phyloP scores from a whole-genome alignment of 2,888 invertebrate species.

The Pandemis heparana region DNA sequence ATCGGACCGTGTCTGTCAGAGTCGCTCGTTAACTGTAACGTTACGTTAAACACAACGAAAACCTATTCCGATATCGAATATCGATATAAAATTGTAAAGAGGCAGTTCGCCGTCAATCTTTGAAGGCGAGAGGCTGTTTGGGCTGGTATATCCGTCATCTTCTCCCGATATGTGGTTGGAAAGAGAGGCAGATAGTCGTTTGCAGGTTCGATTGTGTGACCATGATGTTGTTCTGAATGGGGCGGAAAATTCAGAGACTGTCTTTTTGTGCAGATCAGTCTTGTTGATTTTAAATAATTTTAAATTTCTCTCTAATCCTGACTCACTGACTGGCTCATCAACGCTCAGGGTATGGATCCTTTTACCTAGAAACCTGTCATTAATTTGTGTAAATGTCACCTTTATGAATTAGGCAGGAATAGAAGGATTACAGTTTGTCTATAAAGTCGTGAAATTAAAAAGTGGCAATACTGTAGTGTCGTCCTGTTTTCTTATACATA shows the following conservation, averaged over 20 bases:
- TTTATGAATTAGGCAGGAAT: too few relatives aligned
- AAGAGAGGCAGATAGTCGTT: conserved; percentile 37
- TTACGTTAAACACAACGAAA: conserved; percentile 38
- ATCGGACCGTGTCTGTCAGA: neutral
- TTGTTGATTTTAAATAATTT: neutral
- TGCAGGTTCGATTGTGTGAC: conserved; percentile 41
- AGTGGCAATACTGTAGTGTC: too few relatives aligned
- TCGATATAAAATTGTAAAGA: conserved; percentile 50
- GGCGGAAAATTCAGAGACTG: neutral
- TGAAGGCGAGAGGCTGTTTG: conserved; percentile 26
- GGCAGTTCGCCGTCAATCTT: conserved; percentile 49
- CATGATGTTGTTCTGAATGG: conserved; percentile 5
- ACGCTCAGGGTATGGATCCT: too few relatives aligned
- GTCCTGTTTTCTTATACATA: too few relatives aligned
- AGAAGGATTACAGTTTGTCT: too few relatives aligned
- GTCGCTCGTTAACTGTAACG: neutral
- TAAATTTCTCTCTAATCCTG: too few relatives aligned
- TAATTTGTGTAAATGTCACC: too few relatives aligned
- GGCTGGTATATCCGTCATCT: conserved; percentile 35
- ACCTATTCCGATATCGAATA: conserved; percentile 52
- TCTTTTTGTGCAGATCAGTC: neutral
- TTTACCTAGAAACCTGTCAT: too few relatives aligned
- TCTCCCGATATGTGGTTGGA: conserved; percentile 36
- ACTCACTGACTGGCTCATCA: too few relatives aligned
- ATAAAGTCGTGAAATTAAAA: too few relatives aligned